These are phyloP conservation scores for Platycnemis pennipes DNA, from an alignment of 2,888 invertebrate genomes.

Conservation along the genomic window DNA sequence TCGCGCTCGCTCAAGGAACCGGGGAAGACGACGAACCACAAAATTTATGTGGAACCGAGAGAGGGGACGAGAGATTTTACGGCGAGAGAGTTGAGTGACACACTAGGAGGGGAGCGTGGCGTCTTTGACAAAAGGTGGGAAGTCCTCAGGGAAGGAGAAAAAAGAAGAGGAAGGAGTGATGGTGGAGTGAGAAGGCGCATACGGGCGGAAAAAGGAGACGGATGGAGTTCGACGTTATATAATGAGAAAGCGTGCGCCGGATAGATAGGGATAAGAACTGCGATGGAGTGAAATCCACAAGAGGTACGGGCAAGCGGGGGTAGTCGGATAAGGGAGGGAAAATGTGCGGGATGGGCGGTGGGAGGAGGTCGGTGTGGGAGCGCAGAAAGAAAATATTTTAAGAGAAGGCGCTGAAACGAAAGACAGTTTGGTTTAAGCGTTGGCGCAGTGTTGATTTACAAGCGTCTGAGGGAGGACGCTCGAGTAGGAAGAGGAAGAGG, in stretches of 20 bases:
- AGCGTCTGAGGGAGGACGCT: not conserved
- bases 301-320: not conserved
- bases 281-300: not conserved
- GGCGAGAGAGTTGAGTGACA: not conserved
- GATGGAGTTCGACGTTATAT: constrained; percentile 18
- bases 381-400: constrained; percentile 3
- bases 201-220: not conserved
- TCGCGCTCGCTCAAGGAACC: not conserved
- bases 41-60: not conserved
- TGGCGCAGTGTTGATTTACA: constrained; percentile 40
- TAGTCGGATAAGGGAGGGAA: not conserved
- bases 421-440: constrained; percentile 31
- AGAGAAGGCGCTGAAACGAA: not conserved
- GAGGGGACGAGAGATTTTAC: not conserved
- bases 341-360: not conserved
- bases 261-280: not conserved
- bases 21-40: not conserved
- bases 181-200: not conserved
- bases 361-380: not conserved
- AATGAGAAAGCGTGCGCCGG: constrained; percentile 17
- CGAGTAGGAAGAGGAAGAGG: not conserved
- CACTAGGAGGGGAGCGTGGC: not conserved
- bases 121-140: constrained; percentile 10
- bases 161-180: no score
- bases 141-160: not conserved